Evolutionary conservation across 2,888 invertebrate species (phyloP), one percentile per base, ranked within the genome.

Genomic region (Cabera pusaria): DNA sequence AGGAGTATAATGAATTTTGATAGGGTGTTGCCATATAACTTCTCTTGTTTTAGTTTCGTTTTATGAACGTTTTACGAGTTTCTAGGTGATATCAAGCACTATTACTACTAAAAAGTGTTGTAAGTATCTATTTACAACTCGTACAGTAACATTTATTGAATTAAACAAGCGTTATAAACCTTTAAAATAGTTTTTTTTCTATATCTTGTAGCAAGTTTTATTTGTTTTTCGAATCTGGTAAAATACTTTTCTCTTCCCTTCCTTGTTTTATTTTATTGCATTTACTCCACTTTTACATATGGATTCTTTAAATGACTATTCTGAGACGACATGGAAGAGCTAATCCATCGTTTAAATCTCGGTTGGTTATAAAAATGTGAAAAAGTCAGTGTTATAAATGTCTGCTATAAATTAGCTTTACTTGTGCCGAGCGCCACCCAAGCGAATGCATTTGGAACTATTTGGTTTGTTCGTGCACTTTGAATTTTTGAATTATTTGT

Each of bases 401-500:
- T 23, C 20, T 5, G 6, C 26, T 5, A 32, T 49, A 42, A 44
- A 44, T 44, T 42, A 44, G 40, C 27, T 35, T 32, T 32, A 34
- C 34, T 24, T 31, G 38, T 35, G 44, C 46, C 52, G 48, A n/a
- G n/a, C n/a, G n/a, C n/a, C n/a, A n/a, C n/a, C 47, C 47, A 49
- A 44, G 41, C 35, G 44, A 39, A 47, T 27, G 46, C 44, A 49
- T 49, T n/a, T n/a, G n/a, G n/a, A n/a, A n/a, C n/a, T n/a, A n/a
- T n/a, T n/a, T n/a, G n/a, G n/a, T 47, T 47, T 38, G 38, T 49
- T 54, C 48, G 47, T 44, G 49, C 43, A 49, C 21, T 33, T 37
- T 49, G 41, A 54, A 46, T 39, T 42, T 39, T 49, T 40, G 35
- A 17, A 27, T 35, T 27, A 11, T 27, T n/a, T n/a, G n/a, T n/a